Conservation (phyloP, 2,888 invertebrate genomes). For the Tolmerus cingulatus region DNA sequence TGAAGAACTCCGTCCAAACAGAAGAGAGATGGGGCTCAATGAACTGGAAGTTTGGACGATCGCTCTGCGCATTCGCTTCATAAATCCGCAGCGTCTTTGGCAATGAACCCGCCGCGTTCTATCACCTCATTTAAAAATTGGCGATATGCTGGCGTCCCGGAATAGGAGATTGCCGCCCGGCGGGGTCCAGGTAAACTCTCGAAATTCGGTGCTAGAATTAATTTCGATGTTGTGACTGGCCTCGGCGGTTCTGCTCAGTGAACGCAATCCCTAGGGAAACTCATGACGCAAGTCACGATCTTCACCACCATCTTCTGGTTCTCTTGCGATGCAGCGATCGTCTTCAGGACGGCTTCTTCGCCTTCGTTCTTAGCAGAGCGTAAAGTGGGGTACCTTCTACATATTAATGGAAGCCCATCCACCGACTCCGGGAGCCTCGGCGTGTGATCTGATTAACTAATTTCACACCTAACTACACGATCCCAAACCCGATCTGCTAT, state of each 20-base stretch:
- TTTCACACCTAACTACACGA: neutral
- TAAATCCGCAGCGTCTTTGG: neutral
- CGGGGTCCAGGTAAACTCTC: neutral
- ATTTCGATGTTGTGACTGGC: neutral
- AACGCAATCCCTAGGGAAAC: neutral
- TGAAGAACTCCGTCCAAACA: slow-evolving; percentile 12
- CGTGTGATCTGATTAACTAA: neutral
- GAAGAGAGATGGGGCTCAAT: slow-evolving; percentile 17
- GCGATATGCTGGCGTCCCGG: neutral
- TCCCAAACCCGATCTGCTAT: neutral
- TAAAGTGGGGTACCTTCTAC: neutral
- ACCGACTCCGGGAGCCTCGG: neutral
- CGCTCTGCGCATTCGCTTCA: neutral
- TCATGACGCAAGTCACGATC: neutral
- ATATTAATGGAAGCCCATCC: neutral
- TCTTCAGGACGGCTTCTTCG: neutral
- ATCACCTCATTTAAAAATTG: neutral
- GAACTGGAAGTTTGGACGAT: slow-evolving; percentile 19
- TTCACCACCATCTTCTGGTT: neutral
- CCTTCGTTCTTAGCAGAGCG: neutral
- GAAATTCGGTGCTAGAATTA: neutral
- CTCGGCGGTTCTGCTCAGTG: neutral
- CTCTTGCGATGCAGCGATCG: neutral
- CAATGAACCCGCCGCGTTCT: neutral
- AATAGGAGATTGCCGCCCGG: neutral